Evolutionary conservation across 1,140 invertebrate genomes (phyloP), one percentile per base, ranked within the genome.

Genomic region (Coenobita brevimanus): DNA sequence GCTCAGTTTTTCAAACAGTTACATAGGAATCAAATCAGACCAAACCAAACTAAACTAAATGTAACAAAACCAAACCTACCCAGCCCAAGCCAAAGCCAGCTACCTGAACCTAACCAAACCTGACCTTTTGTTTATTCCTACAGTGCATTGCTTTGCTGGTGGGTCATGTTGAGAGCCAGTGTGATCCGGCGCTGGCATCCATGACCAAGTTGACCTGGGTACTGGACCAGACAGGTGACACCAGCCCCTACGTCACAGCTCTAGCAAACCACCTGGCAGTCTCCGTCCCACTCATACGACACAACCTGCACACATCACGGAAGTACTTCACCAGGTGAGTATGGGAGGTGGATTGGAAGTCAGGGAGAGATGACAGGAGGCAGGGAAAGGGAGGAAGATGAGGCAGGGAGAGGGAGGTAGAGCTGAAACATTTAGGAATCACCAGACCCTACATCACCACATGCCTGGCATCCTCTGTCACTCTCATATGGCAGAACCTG

Each of bases 281-380:
- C 91, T 96, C 96, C 0, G 95, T 99, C 73, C 98, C 98, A 0
- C 93, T 96, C 8, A 95, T 99, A 15, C 92, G 99, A 85, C 97
- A 99, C 92, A 96, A 97, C 92, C 93, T 99, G n/a, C 95, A 97
- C 0, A 97, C 97, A 24, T 98, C 98, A 0, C 93, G 98, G 54
- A 99, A 99, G 94, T 99, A 99, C 93, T 99, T 99, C 92, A 99
- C 98, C 97, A 99, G 92, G 97, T 99, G 10, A n/a, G 78, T 33
- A 8, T 3, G 62, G n/a, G 62, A 24, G 62, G 3, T n/a, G 27
- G 62, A 10, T 62, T 62, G 75, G 33, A 46, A n/a, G 33, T 17
- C 15, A 33, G 50, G 75, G 36, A 76, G 73, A 43, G 36, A 50
- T 15, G 75, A 24, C 10, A 33, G 50, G n/a, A 46, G 75, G 33